Evolutionary conservation across 2,797 vertebrate species (phyloP).

Genomic region (Etheostoma nigrum): DNA sequence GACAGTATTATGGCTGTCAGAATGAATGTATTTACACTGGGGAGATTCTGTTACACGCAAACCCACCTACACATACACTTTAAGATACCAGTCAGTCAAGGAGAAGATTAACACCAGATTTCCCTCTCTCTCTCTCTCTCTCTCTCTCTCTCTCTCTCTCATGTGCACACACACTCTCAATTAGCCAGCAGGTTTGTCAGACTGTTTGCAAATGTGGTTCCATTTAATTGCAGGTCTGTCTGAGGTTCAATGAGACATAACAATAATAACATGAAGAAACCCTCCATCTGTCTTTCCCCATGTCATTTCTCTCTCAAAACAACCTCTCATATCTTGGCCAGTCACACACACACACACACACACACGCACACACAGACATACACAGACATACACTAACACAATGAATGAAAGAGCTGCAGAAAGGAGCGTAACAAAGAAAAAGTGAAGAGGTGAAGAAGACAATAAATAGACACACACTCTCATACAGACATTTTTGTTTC

Average conservation of each 20-base stretch:
- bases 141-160: background rate
- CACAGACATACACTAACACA: background rate
- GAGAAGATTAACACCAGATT: constrained; percentile 76
- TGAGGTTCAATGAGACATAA: constrained; percentile 78
- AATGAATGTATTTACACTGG: constrained; percentile 65
- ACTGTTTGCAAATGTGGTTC: constrained; percentile 76
- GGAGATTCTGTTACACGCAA: constrained; percentile 61
- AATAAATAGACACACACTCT: background rate
- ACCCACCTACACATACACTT: constrained; percentile 28
- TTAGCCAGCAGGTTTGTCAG: constrained; percentile 70
- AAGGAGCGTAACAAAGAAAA: background rate
- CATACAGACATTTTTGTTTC: background rate
- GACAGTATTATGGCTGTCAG: constrained; percentile 70
- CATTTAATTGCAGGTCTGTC: constrained; percentile 78
- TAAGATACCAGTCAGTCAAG: constrained; percentile 60
- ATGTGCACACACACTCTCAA: constrained; percentile 47
- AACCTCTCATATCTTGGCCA: constrained; percentile 55
- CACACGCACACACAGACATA: background rate
- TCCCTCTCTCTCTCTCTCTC: constrained; percentile 16
- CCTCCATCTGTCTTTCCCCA: constrained; percentile 61
- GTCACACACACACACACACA: constrained; percentile 26
- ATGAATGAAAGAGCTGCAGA: background rate
- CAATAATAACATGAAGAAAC: constrained; percentile 72
- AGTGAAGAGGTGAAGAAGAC: background rate
- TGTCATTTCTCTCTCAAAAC: constrained; percentile 61